Evolutionary conservation across 2,888 invertebrate genomes (phyloP).

Genomic region (Drosophila lutescens): DNA sequence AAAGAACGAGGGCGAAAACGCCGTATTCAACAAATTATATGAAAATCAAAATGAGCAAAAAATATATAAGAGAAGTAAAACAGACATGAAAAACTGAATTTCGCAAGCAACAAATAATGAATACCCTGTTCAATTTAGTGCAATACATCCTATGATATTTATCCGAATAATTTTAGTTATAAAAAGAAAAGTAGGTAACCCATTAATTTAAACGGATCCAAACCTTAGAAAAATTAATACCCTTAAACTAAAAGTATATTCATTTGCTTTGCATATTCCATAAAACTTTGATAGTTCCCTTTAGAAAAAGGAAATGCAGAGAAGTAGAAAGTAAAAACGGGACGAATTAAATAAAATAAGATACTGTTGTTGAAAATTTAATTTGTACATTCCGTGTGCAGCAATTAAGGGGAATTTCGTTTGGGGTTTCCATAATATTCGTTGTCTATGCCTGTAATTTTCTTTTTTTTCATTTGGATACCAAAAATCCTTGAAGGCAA

Average conservation of each 20-base stretch:
- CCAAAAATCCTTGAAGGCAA: conserved; percentile 13
- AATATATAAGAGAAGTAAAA: conserved; percentile 39
- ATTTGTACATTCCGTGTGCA: conserved; percentile 73
- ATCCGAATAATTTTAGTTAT: background rate
- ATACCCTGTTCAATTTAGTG: background rate
- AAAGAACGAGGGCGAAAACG: conserved; percentile 19
- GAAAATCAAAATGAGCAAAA: conserved; percentile 36
- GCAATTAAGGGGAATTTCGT: conserved; percentile 69
- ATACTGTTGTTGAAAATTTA: conserved; percentile 71
- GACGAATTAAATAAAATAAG: conserved; percentile 50
- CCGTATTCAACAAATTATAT: conserved; percentile 34
- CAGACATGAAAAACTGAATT: background rate
- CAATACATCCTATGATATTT: background rate
- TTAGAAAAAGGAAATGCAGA: conserved; percentile 4
- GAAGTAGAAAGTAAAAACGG: conserved; percentile 33
- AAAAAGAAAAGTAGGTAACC: too few relatives aligned
- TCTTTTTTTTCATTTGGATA: conserved; percentile 20
- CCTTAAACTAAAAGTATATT: too few relatives aligned
- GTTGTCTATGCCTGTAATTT: conserved; percentile 51
- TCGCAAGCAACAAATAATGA: background rate
- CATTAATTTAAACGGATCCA: too few relatives aligned
- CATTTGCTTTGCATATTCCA: background rate
- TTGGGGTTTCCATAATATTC: conserved; percentile 26
- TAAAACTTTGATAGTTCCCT: conserved; percentile 6
- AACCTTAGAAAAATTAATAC: too few relatives aligned